phyloP scores from a whole-genome alignment of 2,797 vertebrate species.

The Enteromius fasciolatus region DNA sequence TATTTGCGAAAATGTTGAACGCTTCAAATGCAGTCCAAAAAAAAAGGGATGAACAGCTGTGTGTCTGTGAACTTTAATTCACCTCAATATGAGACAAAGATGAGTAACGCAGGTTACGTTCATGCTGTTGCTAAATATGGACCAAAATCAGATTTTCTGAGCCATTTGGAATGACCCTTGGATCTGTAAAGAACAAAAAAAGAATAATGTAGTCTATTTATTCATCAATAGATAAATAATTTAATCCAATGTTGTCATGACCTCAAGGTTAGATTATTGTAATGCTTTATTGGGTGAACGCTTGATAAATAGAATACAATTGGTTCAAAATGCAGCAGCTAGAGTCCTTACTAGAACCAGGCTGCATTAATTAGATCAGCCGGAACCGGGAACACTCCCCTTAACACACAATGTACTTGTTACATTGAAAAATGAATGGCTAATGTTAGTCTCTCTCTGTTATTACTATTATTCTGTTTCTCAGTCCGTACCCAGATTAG shows the following conservation, averaged over 20 bases:
- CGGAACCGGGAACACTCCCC: too few species aligned
- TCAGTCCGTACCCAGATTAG: too few species aligned
- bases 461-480: too few species aligned
- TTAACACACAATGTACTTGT: too few species aligned
- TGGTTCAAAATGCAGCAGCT: too few species aligned
- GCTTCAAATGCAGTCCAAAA: neutral
- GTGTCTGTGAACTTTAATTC: constrained; percentile 4
- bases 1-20: constrained; percentile 3
- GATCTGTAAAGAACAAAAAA: neutral
- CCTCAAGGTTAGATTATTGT: too few species aligned
- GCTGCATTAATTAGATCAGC: too few species aligned
- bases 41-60: neutral
- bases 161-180: neutral
- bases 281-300: too few species aligned
- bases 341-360: too few species aligned
- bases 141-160: neutral
- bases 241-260: neutral
- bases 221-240: neutral
- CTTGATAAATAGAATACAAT: too few species aligned
- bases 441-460: too few species aligned
- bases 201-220: neutral
- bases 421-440: too few species aligned
- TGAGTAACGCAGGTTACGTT: neutral
- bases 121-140: constrained; percentile 1
- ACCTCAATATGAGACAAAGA: neutral